Evolutionary conservation across 2,888 invertebrate species (phyloP).

Genomic region (Sicus ferrugineus): DNA sequence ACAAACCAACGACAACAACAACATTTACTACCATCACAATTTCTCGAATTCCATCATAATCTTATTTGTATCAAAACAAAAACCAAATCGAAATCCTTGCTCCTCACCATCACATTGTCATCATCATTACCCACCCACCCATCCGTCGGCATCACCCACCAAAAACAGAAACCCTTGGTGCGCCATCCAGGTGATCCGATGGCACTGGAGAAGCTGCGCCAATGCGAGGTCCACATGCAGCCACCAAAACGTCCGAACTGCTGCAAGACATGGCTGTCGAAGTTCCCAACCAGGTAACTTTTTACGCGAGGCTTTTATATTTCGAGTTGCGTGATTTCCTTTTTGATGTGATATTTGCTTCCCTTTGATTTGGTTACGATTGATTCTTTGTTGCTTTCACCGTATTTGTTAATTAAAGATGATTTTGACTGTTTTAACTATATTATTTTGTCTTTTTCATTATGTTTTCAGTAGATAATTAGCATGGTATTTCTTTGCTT

Average conservation of each 20-base stretch:
- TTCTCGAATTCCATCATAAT: constrained; percentile 25
- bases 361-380: constrained; percentile 48
- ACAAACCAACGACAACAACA: constrained; percentile 44
- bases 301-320: constrained; percentile 10
- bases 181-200: constrained; percentile 81
- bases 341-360: constrained; percentile 61
- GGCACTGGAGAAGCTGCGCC: constrained; percentile 82
- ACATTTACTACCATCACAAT: constrained; percentile 30
- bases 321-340: constrained; percentile 56
- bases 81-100: constrained; percentile 20
- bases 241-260: constrained; percentile 82
- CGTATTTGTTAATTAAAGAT: constrained; percentile 47
- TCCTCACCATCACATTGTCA: not conserved
- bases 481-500: no score
- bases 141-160: constrained; percentile 50
- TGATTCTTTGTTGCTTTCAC: no score
- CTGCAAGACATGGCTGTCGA: constrained; percentile 92
- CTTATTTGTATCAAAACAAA: constrained; percentile 20
- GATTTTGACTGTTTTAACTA: constrained; percentile 38
- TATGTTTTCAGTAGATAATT: constrained; percentile 8
- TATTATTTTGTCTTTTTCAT: constrained; percentile 17
- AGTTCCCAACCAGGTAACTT: constrained; percentile 83
- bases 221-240: constrained; percentile 91
- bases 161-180: constrained; percentile 82
- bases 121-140: constrained; percentile 54